These are phyloP conservation scores for Lepidocyrtoides sp. DNA, from an alignment of 2,888 invertebrate genomes.

Conservation along the genomic window DNA sequence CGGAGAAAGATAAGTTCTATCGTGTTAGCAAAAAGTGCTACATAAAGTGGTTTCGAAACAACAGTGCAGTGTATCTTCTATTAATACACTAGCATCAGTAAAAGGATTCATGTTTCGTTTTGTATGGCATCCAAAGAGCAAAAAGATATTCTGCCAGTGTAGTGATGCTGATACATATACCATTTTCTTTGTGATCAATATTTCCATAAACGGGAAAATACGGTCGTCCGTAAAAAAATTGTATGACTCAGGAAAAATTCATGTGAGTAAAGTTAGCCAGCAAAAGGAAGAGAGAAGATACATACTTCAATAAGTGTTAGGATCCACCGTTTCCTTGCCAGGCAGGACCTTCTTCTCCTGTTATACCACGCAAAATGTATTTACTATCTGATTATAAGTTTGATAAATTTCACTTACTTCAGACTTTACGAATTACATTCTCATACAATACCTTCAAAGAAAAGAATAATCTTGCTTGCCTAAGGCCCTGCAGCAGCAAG, in stretches of 20 bases:
- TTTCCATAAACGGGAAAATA: constrained; percentile 48
- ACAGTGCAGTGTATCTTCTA: not conserved
- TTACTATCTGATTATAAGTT: constrained; percentile 48
- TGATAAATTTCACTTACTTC: constrained; percentile 57
- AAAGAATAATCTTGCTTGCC: constrained; percentile 33
- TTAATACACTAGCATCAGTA: not conserved
- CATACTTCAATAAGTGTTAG: not conserved
- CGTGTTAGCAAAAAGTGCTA: not conserved
- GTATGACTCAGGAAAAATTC: constrained; percentile 69
- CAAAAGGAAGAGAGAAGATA: not conserved
- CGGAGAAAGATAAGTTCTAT: not conserved
- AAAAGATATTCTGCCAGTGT: not conserved
- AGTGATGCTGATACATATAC: not conserved
- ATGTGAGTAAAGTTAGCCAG: constrained; percentile 33
- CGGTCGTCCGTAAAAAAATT: constrained; percentile 47
- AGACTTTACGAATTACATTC: constrained; percentile 41
- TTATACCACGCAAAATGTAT: not conserved
- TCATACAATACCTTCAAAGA: not conserved
- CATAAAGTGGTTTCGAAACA: not conserved
- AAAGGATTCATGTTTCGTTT: not conserved
- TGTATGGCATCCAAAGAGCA: too few species aligned
- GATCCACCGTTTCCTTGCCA: not conserved
- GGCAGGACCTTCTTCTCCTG: not conserved
- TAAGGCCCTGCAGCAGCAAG: not conserved
- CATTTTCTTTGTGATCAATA: constrained; percentile 32